These are phyloP conservation scores for Drosophila melanosoma DNA, from an alignment of 2,888 invertebrate species.

Conservation along the genomic window DNA sequence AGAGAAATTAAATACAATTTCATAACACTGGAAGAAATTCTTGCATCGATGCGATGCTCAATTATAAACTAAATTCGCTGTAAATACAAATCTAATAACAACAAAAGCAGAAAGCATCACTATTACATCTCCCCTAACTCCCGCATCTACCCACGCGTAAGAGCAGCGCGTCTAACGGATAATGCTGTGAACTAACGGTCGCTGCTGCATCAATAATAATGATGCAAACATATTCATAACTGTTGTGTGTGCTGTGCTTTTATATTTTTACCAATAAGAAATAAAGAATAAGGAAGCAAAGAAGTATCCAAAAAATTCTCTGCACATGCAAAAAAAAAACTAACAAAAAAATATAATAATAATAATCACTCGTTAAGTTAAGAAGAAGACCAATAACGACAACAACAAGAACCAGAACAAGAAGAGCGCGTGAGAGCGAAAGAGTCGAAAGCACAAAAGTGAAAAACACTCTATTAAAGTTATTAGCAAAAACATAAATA, in stretches of 20 bases:
- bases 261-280: not conserved
- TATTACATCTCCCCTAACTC: constrained; percentile 1
- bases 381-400: constrained; percentile 27
- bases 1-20: constrained; percentile 26
- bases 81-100: constrained; percentile 48
- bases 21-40: constrained; percentile 25
- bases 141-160: not conserved
- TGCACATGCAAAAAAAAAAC: constrained; percentile 60
- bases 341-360: constrained; percentile 33
- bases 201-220: constrained; percentile 15
- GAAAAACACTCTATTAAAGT: constrained; percentile 70
- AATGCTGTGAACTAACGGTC: constrained; percentile 24
- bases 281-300: constrained; percentile 10
- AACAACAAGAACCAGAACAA: constrained; percentile 25
- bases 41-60: constrained; percentile 25
- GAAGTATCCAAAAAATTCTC: constrained; percentile 30
- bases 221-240: constrained; percentile 15
- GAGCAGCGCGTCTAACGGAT: constrained; percentile 31
- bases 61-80: constrained; percentile 49
- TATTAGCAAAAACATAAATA: constrained; percentile 78
- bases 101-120: constrained; percentile 24
- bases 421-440: constrained; percentile 32
- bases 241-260: constrained; percentile 22
- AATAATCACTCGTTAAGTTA: constrained; percentile 35
- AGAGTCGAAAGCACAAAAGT: constrained; percentile 32